phyloP scores from a whole-genome alignment of 2,113 vertebrate species.

The Mobula birostris region DNA sequence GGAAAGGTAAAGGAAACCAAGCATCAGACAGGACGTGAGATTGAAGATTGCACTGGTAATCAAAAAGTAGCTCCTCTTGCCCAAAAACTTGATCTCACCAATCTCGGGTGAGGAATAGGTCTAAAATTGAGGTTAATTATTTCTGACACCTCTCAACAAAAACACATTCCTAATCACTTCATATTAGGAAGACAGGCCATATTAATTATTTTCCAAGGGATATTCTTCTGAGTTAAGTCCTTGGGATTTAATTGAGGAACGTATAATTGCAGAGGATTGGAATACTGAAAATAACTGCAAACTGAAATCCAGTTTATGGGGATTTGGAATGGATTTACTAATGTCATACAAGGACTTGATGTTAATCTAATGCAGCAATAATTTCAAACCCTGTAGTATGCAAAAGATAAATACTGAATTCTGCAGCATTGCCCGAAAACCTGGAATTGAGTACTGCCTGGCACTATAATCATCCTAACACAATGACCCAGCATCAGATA shows the following conservation, averaged over 20 bases:
- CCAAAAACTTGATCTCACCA: background rate
- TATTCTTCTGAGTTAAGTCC: background rate
- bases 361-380: background rate
- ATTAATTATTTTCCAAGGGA: background rate
- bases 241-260: background rate
- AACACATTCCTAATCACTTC: background rate
- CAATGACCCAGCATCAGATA: background rate
- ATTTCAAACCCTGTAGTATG: background rate
- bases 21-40: background rate
- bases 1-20: background rate
- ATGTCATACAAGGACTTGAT: background rate
- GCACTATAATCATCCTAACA: background rate
- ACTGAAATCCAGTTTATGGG: background rate
- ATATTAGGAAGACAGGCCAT: background rate
- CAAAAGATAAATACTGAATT: background rate
- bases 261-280: background rate
- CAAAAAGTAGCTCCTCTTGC: background rate
- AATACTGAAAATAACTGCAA: background rate
- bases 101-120: background rate
- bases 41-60: background rate
- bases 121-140: background rate
- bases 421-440: background rate
- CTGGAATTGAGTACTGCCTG: background rate
- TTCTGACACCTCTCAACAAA: background rate
- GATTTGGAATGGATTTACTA: background rate